phyloP scores from a whole-genome alignment of 2,113 vertebrate genomes.

The Clarias macrocephalus region DNA sequence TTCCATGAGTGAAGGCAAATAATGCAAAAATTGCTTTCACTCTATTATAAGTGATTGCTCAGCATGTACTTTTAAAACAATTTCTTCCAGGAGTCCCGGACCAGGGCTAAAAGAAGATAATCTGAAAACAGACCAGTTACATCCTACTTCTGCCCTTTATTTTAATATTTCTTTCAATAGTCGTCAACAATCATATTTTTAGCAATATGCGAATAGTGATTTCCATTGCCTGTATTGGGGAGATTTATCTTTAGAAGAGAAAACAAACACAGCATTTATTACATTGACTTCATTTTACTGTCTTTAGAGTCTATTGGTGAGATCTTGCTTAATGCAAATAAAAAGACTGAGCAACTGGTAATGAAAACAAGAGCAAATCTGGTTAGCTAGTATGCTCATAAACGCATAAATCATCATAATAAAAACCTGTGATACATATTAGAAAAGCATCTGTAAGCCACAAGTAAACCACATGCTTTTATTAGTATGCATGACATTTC shows the following conservation, averaged over 20 bases:
- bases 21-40: neutral
- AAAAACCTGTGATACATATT: neutral
- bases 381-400: conserved; percentile 12
- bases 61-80: neutral
- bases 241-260: neutral
- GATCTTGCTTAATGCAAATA: conserved; percentile 22
- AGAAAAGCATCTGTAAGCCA: neutral
- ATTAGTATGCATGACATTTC: too few relatives aligned
- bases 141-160: neutral
- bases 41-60: conserved; percentile 2
- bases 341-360: conserved; percentile 10
- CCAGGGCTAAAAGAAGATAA: neutral
- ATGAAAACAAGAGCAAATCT: neutral
- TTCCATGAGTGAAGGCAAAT: conserved; percentile 15
- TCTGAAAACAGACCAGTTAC: neutral
- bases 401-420: conserved; percentile 30
- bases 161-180: neutral
- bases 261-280: conserved; percentile 1
- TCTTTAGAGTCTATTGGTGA: conserved; percentile 14
- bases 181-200: neutral
- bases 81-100: neutral
- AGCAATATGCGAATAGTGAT: neutral
- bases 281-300: conserved; percentile 3
- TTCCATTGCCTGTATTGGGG: neutral
- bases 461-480: neutral